Evolutionary conservation across 2,888 invertebrate genomes (phyloP).

Genomic region (Trichacis sp.): DNA sequence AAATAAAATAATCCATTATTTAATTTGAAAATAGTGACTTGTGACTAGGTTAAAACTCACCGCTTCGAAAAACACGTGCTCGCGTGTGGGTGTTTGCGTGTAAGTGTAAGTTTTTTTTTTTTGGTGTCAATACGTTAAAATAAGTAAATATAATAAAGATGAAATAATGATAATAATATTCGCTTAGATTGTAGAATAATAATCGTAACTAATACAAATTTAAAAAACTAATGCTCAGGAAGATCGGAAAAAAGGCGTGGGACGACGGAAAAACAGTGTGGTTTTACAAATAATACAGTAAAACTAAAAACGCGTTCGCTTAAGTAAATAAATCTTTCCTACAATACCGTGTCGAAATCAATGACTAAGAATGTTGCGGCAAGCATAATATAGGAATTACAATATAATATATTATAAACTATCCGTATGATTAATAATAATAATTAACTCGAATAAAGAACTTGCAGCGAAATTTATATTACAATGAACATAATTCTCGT

Average conservation of each 20-base stretch:
- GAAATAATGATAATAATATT: constrained; percentile 41
- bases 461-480: constrained; percentile 21
- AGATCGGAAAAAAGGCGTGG: constrained; percentile 25
- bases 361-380: constrained; percentile 17
- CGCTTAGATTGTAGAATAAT: constrained; percentile 26
- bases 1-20: constrained; percentile 67
- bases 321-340: constrained; percentile 11
- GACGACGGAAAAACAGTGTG: constrained; percentile 26
- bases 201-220: constrained; percentile 39
- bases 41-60: constrained; percentile 70
- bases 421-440: constrained; percentile 33
- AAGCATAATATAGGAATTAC: constrained; percentile 15
- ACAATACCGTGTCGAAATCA: background rate
- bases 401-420: constrained; percentile 14
- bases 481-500: constrained; percentile 35
- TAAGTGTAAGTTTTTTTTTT: constrained; percentile 40
- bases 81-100: constrained; percentile 38
- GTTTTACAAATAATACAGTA: constrained; percentile 18
- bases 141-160: constrained; percentile 44
- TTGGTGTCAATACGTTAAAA: constrained; percentile 39
- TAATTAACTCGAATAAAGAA: constrained; percentile 25
- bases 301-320: constrained; percentile 23
- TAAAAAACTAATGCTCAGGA: constrained; percentile 29
- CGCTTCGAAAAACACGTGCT: constrained; percentile 58
- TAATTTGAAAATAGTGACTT: constrained; percentile 67